Evolutionary conservation across 2,888 invertebrate species (phyloP), one percentile per base, ranked within the genome.

Genomic region (Calliscelio sp.): DNA sequence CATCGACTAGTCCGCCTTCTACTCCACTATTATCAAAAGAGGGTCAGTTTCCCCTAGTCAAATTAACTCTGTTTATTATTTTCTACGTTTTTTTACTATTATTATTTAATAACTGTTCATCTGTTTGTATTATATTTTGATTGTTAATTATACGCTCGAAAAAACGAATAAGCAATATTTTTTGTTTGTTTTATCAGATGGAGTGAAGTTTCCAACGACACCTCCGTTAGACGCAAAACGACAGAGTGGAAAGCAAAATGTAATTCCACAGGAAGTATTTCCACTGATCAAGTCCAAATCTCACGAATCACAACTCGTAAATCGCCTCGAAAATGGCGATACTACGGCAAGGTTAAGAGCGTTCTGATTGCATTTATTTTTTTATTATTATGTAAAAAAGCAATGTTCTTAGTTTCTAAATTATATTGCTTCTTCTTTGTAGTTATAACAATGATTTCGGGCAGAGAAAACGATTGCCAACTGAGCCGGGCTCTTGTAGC

Each of bases 241-340:
- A 93, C 96, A 96, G 89, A 95, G 95, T 85, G 93, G 94, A 70
- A 93, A 95, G 41, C 92, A 92, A 79, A 92, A 91, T 63, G 89
- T 91, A 38, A 73, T 88, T 38, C 90, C 90, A 85, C 89, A 92
- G 73, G 93, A 93, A 86, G 90, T 90, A 70, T 92, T 93, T 86
- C 96, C 97, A 11, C 94, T 98, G 87, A 97, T 97, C 81, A 98
- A 98, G 94, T 98, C 98, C 85, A 96, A 97, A 91, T 98, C 98
- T 51, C 98, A 98, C 93, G 98, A 98, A 94, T 97, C 97, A 14
- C 98, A 98, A 93, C 94, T 98, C 83, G 96, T 95, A 66, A 95
- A 95, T 91, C 94, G 95, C 89, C 94, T 95, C 84, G 95, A 95
- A 88, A 94, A 93, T 88, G 93, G 93, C 46, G 94, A 93, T 91